These are phyloP conservation scores for Coryphaenoides rupestris DNA, from an alignment of 2,113 vertebrate species.

Conservation along the genomic window DNA sequence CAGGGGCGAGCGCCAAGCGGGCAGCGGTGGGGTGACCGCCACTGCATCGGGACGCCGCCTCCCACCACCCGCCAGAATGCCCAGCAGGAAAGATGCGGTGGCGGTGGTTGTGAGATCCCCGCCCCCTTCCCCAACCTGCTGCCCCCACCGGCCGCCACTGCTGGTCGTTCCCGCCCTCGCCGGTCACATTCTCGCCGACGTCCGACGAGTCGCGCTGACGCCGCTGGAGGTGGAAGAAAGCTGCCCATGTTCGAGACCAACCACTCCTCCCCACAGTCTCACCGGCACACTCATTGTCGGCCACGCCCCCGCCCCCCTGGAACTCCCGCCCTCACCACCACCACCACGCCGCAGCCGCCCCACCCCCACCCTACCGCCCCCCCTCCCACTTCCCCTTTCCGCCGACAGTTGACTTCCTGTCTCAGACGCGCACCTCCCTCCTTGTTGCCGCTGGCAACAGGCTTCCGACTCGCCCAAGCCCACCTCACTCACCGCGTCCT, in stretches of 20 bases:
- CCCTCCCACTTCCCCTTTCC: constrained; percentile 85
- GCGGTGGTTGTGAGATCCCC: constrained; percentile 83
- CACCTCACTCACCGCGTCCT: constrained; percentile 53
- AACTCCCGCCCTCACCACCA: constrained; percentile 74
- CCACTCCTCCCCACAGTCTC: constrained; percentile 81
- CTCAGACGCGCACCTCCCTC: constrained; percentile 61
- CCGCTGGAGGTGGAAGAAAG: constrained; percentile 93
- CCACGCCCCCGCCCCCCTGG: constrained; percentile 82
- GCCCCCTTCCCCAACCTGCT: constrained; percentile 95
- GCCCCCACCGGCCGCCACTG: constrained; percentile 87
- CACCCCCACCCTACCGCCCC: constrained; percentile 77
- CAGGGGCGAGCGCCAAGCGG: constrained; percentile 46
- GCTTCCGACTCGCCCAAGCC: constrained; percentile 73
- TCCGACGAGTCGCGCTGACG: constrained; percentile 93
- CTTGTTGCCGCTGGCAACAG: no score
- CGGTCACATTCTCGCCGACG: constrained; percentile 90
- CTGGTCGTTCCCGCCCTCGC: constrained; percentile 92
- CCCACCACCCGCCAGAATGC: constrained; percentile 28
- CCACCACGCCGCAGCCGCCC: constrained; percentile 59
- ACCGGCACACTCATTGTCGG: constrained; percentile 75
- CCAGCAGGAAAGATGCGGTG: constrained; percentile 62
- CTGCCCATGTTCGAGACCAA: constrained; percentile 91
- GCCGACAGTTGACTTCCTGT: constrained; percentile 72
- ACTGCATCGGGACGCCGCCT: no score
- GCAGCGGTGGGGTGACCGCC: constrained; percentile 6